Evolutionary conservation across 2,888 invertebrate species (phyloP).

Genomic region (Chesias legatella): DNA sequence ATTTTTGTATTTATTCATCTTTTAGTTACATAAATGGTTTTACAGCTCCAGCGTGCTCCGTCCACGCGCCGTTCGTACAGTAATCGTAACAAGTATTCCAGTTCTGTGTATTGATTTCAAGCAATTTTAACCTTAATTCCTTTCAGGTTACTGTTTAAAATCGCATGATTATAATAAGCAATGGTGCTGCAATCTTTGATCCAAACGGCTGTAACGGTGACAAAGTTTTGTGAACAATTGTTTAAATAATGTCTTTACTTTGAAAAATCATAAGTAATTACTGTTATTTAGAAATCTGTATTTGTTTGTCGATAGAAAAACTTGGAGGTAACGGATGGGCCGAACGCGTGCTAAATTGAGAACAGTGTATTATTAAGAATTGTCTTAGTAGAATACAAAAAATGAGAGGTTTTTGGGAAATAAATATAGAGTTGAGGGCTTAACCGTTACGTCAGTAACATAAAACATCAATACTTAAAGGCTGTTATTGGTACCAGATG

Average conservation of each 20-base stretch:
- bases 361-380: slow-evolving; percentile 6
- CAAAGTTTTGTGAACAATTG: slow-evolving; percentile 18
- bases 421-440: too few relatives aligned
- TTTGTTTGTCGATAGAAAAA: slow-evolving; percentile 18
- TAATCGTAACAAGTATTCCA: slow-evolving; percentile 4
- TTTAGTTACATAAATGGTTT: slow-evolving; percentile 57
- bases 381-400: not conserved
- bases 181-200: not conserved
- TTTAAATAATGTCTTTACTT: slow-evolving; percentile 16
- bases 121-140: not conserved
- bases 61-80: slow-evolving; percentile 49
- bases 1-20: slow-evolving; percentile 53
- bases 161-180: not conserved
- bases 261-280: slow-evolving; percentile 19
- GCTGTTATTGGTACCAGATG: too few relatives aligned
- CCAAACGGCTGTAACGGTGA: slow-evolving; percentile 17
- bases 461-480: too few relatives aligned
- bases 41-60: slow-evolving; percentile 63
- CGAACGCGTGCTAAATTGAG: slow-evolving; percentile 19
- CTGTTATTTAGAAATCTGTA: slow-evolving; percentile 23
- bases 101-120: not conserved
- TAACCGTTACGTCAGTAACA: too few relatives aligned
- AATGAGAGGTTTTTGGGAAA: too few relatives aligned
- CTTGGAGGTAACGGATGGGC: slow-evolving; percentile 24
- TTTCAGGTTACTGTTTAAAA: not conserved